Percentiles rank a stretch among this genome's conserved stretches.
These are phyloP conservation scores for Mythimna lalbum DNA, from an alignment of 2,888 invertebrate species.

Conservation along the genomic window DNA sequence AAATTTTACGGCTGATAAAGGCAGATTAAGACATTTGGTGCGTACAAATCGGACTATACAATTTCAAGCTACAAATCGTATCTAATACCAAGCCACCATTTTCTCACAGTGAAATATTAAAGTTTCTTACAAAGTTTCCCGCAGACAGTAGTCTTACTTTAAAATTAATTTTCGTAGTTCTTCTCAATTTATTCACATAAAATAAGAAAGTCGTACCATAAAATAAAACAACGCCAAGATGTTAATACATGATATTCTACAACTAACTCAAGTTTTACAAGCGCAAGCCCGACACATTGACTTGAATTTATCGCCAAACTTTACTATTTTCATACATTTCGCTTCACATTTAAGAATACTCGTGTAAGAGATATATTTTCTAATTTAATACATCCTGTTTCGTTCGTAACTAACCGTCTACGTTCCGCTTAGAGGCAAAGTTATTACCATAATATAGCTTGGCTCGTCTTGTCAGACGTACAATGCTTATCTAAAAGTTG, in stretches of 20 bases:
- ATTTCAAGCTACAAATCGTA: conserved; percentile 8
- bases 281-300: conserved; percentile 52
- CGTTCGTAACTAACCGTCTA: conserved; percentile 72
- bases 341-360: conserved; percentile 65
- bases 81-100: conserved; percentile 13
- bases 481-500: conserved; percentile 87
- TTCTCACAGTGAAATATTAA: conserved; percentile 4
- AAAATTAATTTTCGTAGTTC: conserved; percentile 55
- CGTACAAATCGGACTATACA: conserved; percentile 41
- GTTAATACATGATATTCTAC: conserved; percentile 63
- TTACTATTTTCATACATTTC: conserved; percentile 63
- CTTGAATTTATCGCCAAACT: conserved; percentile 65
- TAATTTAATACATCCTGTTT: conserved; percentile 84
- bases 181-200: conserved; percentile 38
- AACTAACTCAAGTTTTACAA: conserved; percentile 64
- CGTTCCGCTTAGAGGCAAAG: conserved; percentile 77
- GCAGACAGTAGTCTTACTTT: conserved; percentile 29
- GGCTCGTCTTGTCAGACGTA: conserved; percentile 75
- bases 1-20: conserved; percentile 56
- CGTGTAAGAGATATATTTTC: conserved; percentile 71
- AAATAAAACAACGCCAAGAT: conserved; percentile 53
- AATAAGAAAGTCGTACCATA: conserved; percentile 46
- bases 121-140: conserved; percentile 35
- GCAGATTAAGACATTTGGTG: conserved; percentile 52
- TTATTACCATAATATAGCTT: conserved; percentile 85